These are phyloP conservation scores for Meda fulgida DNA, from an alignment of 2,797 vertebrate species.

Conservation along the genomic window DNA sequence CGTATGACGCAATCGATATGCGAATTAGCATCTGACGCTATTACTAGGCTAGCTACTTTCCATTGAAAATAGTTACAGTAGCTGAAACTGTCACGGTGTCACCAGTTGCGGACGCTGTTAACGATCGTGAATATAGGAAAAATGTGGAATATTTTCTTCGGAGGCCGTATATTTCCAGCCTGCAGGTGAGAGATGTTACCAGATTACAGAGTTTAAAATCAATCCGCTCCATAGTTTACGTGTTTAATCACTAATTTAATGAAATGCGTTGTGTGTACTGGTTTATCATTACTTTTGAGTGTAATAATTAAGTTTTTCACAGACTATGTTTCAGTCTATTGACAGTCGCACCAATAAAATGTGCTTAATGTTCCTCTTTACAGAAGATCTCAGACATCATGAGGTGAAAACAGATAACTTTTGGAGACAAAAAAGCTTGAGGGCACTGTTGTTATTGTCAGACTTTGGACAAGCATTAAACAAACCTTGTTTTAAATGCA, in stretches of 20 bases:
- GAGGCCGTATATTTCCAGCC: no score
- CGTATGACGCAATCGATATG: neutral
- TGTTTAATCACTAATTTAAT: neutral
- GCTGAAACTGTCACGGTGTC: no score
- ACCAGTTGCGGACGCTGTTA: no score
- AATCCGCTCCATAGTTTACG: neutral
- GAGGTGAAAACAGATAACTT: neutral
- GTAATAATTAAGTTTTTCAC: neutral
- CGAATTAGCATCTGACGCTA: neutral
- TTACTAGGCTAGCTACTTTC: neutral
- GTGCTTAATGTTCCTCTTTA: no score
- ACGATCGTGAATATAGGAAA: no score
- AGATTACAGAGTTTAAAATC: neutral
- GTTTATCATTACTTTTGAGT: neutral
- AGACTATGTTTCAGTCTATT: neutral
- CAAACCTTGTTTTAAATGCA: neutral
- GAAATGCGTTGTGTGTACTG: neutral
- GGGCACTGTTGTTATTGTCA: neutral
- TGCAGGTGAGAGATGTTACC: neutral
- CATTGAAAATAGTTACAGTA: neutral
- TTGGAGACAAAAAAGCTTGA: neutral
- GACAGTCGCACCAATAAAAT: no score
- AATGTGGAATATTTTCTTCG: no score
- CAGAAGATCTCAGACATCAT: neutral
- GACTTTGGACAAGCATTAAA: neutral